Percentiles rank a stretch among this genome's conserved stretches.
Evolutionary conservation across 2,113 vertebrate species (phyloP).

Genomic region (Cinclus cinclus): DNA sequence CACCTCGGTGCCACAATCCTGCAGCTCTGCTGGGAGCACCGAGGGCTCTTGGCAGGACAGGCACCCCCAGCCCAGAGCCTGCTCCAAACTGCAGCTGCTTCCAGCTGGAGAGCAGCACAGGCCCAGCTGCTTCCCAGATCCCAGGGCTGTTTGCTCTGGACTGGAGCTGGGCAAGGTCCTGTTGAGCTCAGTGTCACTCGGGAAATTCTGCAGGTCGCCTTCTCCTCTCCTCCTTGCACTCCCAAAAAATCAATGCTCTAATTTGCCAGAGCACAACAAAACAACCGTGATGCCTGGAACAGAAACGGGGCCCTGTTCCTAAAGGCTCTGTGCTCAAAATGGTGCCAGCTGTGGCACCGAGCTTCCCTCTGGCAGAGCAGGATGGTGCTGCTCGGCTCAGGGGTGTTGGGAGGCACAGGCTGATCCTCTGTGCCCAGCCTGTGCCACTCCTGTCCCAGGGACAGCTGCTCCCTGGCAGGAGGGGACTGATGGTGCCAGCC

Average conservation of each 20-base stretch:
- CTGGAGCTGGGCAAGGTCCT: neutral
- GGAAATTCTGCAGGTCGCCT: neutral
- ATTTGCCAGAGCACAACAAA: neutral
- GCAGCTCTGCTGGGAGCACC: neutral
- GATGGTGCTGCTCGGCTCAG: fast-evolving
- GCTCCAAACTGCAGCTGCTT: neutral
- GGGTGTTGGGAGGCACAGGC: neutral
- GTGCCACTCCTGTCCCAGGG: fast-evolving
- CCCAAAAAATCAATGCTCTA: neutral
- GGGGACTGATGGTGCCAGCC: neutral
- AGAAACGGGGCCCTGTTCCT: neutral
- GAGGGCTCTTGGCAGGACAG: neutral
- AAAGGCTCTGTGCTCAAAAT: neutral
- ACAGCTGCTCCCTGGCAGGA: neutral
- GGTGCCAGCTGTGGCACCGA: neutral
- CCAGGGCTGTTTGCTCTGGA: neutral
- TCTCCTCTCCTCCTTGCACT: neutral
- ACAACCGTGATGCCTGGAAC: neutral
- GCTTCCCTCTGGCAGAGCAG: neutral
- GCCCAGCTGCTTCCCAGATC: neutral
- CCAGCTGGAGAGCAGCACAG: neutral
- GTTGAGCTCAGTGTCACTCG: neutral
- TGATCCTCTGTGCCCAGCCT: neutral
- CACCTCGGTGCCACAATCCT: neutral
- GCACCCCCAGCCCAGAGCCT: neutral